Percentiles rank a stretch among this genome's conserved stretches.
These are phyloP conservation scores for Teleogryllus occipitalis DNA, from an alignment of 1,140 invertebrate species.

Conservation along the genomic window DNA sequence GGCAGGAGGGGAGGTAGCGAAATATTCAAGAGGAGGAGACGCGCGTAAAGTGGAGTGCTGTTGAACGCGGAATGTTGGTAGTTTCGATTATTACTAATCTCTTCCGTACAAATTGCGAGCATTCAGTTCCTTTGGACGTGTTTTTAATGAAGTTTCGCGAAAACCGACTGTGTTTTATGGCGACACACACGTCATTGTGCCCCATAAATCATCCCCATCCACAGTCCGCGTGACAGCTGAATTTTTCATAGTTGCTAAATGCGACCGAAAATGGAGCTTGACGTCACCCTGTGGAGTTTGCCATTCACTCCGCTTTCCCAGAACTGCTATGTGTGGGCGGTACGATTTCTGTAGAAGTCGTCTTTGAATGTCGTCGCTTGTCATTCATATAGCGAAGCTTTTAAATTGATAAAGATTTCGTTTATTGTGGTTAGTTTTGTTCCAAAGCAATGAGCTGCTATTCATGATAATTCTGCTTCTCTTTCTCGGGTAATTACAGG, in stretches of 20 bases:
- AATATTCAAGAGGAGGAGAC: background rate
- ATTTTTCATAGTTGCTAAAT: slow-evolving; percentile 2
- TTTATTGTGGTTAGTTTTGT: no score
- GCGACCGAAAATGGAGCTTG: background rate
- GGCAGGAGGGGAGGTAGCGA: background rate
- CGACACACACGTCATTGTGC: background rate
- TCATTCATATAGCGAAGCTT: no score
- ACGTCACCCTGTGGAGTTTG: background rate
- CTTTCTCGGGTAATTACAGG: no score
- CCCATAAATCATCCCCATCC: background rate
- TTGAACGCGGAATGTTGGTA: background rate
- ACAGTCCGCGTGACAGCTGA: background rate
- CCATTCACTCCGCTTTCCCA: background rate
- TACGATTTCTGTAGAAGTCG: no score
- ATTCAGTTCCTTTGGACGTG: background rate
- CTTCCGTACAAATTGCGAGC: background rate
- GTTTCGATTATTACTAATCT: background rate
- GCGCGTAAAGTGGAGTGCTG: background rate
- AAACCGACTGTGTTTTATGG: background rate
- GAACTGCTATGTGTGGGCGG: no score
- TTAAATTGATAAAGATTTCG: no score
- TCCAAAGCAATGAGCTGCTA: no score
- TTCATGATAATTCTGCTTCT: no score
- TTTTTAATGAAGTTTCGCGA: background rate
- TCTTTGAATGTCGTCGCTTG: no score